Evolutionary conservation across 2,113 vertebrate genomes (phyloP).

Genomic region (Oceanites oceanicus): DNA sequence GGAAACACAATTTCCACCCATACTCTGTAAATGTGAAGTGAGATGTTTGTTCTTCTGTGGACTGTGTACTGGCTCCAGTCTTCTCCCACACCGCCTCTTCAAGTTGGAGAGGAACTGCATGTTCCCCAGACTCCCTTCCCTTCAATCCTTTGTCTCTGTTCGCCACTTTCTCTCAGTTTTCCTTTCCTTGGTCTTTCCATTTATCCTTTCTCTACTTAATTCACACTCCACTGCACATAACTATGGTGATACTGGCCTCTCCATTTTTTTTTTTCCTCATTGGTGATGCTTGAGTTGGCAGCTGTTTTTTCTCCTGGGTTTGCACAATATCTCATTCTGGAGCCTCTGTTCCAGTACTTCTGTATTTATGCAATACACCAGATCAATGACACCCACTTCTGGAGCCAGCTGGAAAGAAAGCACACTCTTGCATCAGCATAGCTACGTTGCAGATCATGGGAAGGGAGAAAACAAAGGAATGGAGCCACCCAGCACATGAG

Average conservation of each 20-base stretch:
- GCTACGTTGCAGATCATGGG: background rate
- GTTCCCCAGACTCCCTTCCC: background rate
- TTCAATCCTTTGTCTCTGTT: background rate
- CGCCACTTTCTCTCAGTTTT: background rate
- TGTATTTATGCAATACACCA: background rate
- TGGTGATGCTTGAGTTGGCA: background rate
- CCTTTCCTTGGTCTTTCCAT: background rate
- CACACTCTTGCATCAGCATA: background rate
- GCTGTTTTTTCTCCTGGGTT: background rate
- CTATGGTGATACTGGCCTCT: background rate
- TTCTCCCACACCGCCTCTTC: background rate
- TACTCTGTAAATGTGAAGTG: background rate
- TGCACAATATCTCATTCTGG: background rate
- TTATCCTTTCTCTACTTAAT: background rate
- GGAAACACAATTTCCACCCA: background rate
- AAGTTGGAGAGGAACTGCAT: background rate
- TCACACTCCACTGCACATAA: background rate
- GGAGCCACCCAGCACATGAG: background rate
- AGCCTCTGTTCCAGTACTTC: background rate
- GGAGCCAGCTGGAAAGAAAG: background rate
- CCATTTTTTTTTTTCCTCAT: background rate
- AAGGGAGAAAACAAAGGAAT: background rate
- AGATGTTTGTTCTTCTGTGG: background rate
- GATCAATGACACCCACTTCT: background rate
- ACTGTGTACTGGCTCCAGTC: background rate